Evolutionary conservation across 2,888 invertebrate genomes (phyloP).

Genomic region (Scrobipalpa costella): DNA sequence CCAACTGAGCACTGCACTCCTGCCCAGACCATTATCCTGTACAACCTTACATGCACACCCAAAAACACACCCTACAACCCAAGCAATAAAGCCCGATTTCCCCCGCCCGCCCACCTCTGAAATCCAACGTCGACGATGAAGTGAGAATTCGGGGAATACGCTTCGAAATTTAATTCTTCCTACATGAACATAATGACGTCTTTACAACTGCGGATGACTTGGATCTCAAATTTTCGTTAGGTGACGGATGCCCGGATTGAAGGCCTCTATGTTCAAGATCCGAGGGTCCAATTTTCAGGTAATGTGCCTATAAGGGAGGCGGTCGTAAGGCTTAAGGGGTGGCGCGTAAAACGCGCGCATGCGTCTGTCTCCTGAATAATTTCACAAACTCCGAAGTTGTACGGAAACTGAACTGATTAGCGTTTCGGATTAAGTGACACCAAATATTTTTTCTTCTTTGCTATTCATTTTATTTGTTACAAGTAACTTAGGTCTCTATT

Average conservation of each 20-base stretch:
- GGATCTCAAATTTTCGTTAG: slow-evolving; percentile 58
- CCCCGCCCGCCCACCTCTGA: slow-evolving; percentile 26
- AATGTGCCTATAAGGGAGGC: slow-evolving; percentile 64
- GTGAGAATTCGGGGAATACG: slow-evolving; percentile 59
- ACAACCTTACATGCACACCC: slow-evolving; percentile 34
- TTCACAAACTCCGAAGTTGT: slow-evolving; percentile 64
- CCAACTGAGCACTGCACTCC: slow-evolving; percentile 67
- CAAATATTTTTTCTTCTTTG: slow-evolving; percentile 23
- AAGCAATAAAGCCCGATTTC: slow-evolving; percentile 43
- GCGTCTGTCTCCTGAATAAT: slow-evolving; percentile 68
- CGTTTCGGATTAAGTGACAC: slow-evolving; percentile 34
- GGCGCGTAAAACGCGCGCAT: slow-evolving; percentile 77
- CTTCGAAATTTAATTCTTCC: slow-evolving; percentile 74
- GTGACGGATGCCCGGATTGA: slow-evolving; percentile 50
- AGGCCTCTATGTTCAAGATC: slow-evolving; percentile 56
- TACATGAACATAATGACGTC: slow-evolving; percentile 73
- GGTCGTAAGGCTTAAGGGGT: slow-evolving; percentile 79
- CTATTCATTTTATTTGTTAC: not conserved
- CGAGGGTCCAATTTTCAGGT: slow-evolving; percentile 70
- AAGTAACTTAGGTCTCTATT: too few relatives aligned
- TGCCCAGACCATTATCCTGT: slow-evolving; percentile 58
- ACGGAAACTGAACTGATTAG: slow-evolving; percentile 45
- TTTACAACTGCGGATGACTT: slow-evolving; percentile 72
- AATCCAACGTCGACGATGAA: slow-evolving; percentile 43
- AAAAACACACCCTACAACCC: slow-evolving; percentile 43